These are phyloP conservation scores for Rotaria socialis DNA, from an alignment of 2,888 invertebrate species.

Conservation along the genomic window DNA sequence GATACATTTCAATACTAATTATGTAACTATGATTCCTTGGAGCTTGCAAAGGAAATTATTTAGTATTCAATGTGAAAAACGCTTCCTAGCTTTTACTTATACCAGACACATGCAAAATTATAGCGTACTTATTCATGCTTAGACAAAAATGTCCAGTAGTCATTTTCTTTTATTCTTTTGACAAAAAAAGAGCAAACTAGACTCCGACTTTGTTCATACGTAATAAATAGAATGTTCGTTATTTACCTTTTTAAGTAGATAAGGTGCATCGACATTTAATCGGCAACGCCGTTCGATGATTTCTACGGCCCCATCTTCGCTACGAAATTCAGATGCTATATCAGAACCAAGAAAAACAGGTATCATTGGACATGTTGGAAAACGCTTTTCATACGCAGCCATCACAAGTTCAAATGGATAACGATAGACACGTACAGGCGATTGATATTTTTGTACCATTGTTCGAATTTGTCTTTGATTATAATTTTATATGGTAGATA, in stretches of 20 bases:
- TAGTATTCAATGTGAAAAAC: too few relatives aligned
- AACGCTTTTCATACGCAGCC: conserved; percentile 88
- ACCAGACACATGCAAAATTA: neutral
- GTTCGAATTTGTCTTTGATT: conserved; percentile 43
- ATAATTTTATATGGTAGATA: neutral
- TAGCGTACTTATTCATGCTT: neutral
- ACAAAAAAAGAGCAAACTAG: too few relatives aligned
- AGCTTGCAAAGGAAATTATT: too few relatives aligned
- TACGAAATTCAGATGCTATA: conserved; percentile 72
- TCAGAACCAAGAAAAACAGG: conserved; percentile 85
- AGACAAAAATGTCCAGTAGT: neutral
- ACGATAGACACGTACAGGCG: conserved; percentile 88
- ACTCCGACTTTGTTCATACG: too few relatives aligned
- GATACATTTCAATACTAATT: neutral
- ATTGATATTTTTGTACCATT: conserved; percentile 93
- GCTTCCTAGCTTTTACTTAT: neutral
- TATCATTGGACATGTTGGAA: conserved; percentile 86
- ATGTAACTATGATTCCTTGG: too few relatives aligned
- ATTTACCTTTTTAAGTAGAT: conserved; percentile 79
- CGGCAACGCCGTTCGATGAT: conserved; percentile 79
- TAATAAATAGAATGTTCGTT: neutral
- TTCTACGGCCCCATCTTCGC: conserved; percentile 73
- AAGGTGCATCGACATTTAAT: conserved; percentile 85
- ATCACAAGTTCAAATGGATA: conserved; percentile 89
- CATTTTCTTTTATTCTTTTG: too few relatives aligned